Evolutionary conservation across 2,797 vertebrate genomes (phyloP), one percentile per base, ranked within the genome.

Genomic region (Acomys russatus): DNA sequence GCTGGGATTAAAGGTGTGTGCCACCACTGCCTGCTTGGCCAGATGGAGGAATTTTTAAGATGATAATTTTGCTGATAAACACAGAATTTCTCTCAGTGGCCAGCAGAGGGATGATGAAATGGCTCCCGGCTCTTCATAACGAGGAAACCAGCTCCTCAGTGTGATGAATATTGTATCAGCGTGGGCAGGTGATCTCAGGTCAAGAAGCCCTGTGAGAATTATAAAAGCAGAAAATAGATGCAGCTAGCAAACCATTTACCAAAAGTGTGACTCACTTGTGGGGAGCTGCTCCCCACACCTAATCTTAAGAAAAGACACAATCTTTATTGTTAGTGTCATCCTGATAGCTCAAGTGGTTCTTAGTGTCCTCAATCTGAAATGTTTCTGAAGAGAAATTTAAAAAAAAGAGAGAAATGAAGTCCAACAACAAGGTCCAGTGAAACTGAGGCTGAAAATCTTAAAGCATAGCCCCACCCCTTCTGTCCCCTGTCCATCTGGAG

Each of bases 171-270:
- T 98, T 99, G 99, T 98, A 99, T 99, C 98, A 99, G 99, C 98
- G 99, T 99, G 98, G 99, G 97, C 99, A 99, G 99, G 99, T 99
- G 97, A 99, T 99, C 98, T 99, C 99, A 97, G 99, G 99, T 97
- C 99, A 99, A 98, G 99, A 99, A 96, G 99, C 99, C 97, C 99
- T 99, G 97, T 99, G 99, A 98, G 99, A 99, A 87, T 99, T 99
- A 98, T 99, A 99, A 99, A 99, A 98, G 98, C 99, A 59, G 99
- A 99, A 99, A 98, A 99, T 99, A 0, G 99, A 99, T 98, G 98
- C 99, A 63, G 99, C 99, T 97, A 99, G 99, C 98, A 99, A 98
- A 98, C 99, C 99, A 0, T 99, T 99, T 94, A 44, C 99, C 99
- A 74, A 99, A 99, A 93, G 99, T 99, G 93, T 99, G 99, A 97